A percentile compares a stretch with the other conserved stretches of the same genome.
These are phyloP conservation scores for Hipposideros armiger DNA, from an alignment of 2,113 vertebrate species.

Conservation along the genomic window DNA sequence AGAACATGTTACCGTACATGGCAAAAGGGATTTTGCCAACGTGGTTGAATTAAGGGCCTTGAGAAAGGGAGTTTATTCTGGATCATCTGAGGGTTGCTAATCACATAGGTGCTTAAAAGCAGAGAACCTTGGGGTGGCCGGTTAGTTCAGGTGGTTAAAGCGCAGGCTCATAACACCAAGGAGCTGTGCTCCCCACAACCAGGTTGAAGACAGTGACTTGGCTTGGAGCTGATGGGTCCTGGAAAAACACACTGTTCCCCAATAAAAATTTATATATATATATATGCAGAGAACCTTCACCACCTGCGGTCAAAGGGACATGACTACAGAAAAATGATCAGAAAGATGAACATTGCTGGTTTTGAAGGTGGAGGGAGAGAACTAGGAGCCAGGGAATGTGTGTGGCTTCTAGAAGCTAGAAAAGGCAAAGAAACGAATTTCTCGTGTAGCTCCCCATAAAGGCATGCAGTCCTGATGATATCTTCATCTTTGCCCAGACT, in stretches of 20 bases:
- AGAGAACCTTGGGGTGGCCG: background rate
- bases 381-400: background rate
- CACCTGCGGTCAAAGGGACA: background rate
- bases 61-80: background rate
- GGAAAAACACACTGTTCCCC: too few species aligned
- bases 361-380: background rate
- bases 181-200: too few species aligned
- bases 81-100: background rate
- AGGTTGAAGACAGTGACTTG: too few species aligned
- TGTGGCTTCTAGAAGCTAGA: background rate
- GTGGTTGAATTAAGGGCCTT: background rate
- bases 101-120: background rate
- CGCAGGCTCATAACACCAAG: too few species aligned
- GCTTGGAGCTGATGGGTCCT: too few species aligned
- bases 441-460: background rate
- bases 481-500: background rate
- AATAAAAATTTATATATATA: too few species aligned
- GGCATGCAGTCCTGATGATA: background rate
- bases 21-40: background rate
- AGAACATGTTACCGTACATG: background rate
- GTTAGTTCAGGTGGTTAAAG: too few species aligned
- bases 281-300: background rate
- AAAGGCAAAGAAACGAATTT: background rate
- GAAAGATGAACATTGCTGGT: background rate
- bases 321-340: background rate